Conservation (phyloP, 2,113 vertebrate species). For the human (Homo sapiens) region DNA sequence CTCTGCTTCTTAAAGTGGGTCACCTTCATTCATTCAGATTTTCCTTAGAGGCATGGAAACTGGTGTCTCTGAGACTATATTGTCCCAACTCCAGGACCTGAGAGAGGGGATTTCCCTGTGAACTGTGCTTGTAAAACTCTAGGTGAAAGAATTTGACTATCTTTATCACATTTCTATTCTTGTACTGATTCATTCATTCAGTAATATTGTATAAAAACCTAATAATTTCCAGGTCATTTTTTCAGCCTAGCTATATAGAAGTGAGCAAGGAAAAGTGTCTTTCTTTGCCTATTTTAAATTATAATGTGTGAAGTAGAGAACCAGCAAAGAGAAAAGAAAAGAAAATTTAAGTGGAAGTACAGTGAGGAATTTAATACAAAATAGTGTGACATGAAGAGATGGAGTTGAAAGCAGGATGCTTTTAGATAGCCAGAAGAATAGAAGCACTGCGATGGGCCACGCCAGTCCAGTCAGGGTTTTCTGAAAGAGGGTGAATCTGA, state of each 20-base stretch:
- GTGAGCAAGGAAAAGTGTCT: neutral
- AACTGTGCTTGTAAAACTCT: neutral
- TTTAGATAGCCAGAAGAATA: neutral
- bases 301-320: neutral
- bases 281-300: neutral
- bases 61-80: neutral
- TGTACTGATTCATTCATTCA: neutral
- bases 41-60: neutral
- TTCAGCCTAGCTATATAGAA: neutral
- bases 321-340: neutral
- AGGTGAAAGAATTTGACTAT: neutral
- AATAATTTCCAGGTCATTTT: neutral
- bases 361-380: neutral
- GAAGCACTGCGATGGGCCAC: neutral
- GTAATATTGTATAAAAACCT: neutral
- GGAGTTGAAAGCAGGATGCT: rapidly evolving
- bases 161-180: neutral
- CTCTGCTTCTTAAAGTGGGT: neutral
- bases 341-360: neutral
- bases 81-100: neutral
- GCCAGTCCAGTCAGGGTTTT: neutral
- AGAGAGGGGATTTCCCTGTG: neutral
- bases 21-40: neutral
- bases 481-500: neutral
- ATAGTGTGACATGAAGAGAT: neutral